These are phyloP conservation scores for Epinephelus awoara DNA, from an alignment of 2,797 vertebrate genomes.

Conservation along the genomic window DNA sequence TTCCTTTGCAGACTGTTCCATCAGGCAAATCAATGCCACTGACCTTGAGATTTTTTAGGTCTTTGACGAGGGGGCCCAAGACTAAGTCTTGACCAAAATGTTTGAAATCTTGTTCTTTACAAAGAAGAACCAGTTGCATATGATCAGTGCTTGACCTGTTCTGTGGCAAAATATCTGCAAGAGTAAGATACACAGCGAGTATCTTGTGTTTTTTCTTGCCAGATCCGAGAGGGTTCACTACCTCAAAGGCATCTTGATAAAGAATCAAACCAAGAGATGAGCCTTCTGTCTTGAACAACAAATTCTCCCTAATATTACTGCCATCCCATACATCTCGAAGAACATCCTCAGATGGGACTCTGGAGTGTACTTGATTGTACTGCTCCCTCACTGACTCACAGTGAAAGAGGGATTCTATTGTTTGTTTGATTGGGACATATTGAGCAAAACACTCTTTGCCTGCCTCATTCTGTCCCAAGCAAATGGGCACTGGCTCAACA, in stretches of 20 bases:
- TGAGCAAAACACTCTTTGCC: too few species aligned
- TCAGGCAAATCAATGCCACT: conserved; percentile 16
- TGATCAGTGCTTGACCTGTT: conserved; percentile 19
- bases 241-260: conserved; percentile 38
- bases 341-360: not conserved
- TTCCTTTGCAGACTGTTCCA: not conserved
- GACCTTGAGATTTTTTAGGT: conserved; percentile 21
- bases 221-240: conserved; percentile 6
- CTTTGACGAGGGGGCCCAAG: conserved; percentile 10
- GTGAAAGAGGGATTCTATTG: too few species aligned
- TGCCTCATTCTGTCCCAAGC: too few species aligned
- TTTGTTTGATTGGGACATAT: too few species aligned
- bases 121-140: conserved; percentile 19
- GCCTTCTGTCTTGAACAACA: not conserved
- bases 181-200: conserved; percentile 14
- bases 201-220: conserved; percentile 33
- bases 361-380: not conserved
- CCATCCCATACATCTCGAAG: not conserved
- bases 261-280: conserved; percentile 7
- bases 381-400: not conserved
- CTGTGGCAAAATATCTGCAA: conserved; percentile 17
- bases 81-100: conserved; percentile 30
- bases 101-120: conserved; percentile 11
- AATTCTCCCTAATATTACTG: not conserved
- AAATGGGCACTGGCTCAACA: too few species aligned